These are phyloP conservation scores for Antigone vipio DNA, from an alignment of 2,113 vertebrate genomes.

Conservation along the genomic window DNA sequence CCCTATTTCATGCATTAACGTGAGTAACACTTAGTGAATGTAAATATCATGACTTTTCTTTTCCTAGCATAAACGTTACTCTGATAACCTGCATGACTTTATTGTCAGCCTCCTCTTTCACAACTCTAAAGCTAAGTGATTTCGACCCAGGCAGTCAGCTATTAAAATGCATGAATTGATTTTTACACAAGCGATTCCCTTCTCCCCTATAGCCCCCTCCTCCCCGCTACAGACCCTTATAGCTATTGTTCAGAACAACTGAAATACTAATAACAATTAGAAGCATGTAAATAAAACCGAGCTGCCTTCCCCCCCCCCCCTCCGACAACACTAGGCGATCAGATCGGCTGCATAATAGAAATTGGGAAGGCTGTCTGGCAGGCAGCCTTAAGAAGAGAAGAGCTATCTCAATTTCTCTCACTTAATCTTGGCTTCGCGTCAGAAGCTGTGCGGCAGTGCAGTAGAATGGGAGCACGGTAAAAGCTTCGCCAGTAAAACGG, in stretches of 20 bases:
- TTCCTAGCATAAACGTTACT: neutral
- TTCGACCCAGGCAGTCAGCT: slow-evolving; percentile 59
- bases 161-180: slow-evolving; percentile 71
- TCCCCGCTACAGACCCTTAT: neutral
- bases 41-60: neutral
- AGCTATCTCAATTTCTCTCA: slow-evolving; percentile 85
- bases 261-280: neutral
- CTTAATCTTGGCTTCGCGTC: slow-evolving; percentile 92
- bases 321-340: slow-evolving; percentile 22
- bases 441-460: slow-evolving; percentile 94
- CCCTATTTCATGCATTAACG: neutral
- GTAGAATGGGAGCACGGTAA: slow-evolving; percentile 81
- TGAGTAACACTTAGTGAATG: neutral
- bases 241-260: slow-evolving; percentile 55
- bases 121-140: slow-evolving; percentile 62
- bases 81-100: neutral
- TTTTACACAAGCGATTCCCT: neutral
- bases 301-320: neutral
- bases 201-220: neutral
- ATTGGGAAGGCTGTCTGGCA: slow-evolving; percentile 77
- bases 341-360: slow-evolving; percentile 71
- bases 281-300: slow-evolving; percentile 29
- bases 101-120: neutral
- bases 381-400: slow-evolving; percentile 73
- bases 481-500: slow-evolving; percentile 75